These are phyloP conservation scores for Calycopis cecrops DNA, from an alignment of 1,140 invertebrate genomes.

Conservation along the genomic window DNA sequence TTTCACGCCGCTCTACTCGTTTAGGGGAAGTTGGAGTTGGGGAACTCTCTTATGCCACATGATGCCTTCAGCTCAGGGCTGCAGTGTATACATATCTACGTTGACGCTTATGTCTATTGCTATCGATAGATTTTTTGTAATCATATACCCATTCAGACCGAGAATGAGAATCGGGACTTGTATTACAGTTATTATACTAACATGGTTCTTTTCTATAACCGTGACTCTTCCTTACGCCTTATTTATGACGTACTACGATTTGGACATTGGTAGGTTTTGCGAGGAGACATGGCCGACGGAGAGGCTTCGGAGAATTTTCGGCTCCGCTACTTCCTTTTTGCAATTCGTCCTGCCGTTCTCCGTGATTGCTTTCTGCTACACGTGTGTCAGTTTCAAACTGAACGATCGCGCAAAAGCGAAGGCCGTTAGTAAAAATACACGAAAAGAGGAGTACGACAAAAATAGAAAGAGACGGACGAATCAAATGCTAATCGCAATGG, in stretches of 20 bases:
- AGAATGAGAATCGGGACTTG: conserved; percentile 93
- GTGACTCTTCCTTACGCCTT: conserved; percentile 95
- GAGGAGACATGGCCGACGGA: conserved; percentile 94
- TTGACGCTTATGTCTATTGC: conserved; percentile 98
- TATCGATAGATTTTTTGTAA: conserved; percentile 97
- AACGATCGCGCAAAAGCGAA: conserved; percentile 85
- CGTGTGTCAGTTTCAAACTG: conserved; percentile 92
- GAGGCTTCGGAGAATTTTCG: conserved; percentile 85
- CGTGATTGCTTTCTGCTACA: conserved; percentile 96
- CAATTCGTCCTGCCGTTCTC: conserved; percentile 97
- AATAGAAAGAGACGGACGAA: conserved; percentile 87
- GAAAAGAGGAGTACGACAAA: conserved; percentile 84
- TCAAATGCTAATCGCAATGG: conserved; percentile 98
- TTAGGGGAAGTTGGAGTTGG: conserved; percentile 93
- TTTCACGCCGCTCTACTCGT: conserved; percentile 95
- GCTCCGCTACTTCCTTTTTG: conserved; percentile 88
- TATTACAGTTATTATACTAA: conserved; percentile 88
- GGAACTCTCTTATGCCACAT: conserved; percentile 92
- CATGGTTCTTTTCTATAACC: conserved; percentile 93
- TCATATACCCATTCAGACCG: conserved; percentile 96
- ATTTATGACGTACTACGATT: conserved; percentile 80
- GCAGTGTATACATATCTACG: conserved; percentile 97
- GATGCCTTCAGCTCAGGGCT: conserved; percentile 93
- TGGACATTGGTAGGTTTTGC: conserved; percentile 79
- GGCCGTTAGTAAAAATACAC: conserved; percentile 83